Evolutionary conservation across 2,113 vertebrate genomes (phyloP).

Genomic region (Silurus asotus): DNA sequence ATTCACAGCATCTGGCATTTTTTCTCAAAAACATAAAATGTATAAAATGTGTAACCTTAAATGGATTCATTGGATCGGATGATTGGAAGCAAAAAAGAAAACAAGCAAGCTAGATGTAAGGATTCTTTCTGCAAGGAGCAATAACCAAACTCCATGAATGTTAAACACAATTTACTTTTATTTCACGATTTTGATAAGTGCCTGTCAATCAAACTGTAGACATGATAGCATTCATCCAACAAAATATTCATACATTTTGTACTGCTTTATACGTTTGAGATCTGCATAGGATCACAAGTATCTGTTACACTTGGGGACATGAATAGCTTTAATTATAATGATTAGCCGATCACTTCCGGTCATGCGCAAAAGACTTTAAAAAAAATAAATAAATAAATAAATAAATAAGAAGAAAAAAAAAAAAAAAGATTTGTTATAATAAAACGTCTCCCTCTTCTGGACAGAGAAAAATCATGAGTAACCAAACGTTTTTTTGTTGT

Average conservation of each 20-base stretch:
- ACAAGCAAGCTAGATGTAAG: not conserved
- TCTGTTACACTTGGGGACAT: conserved; percentile 25
- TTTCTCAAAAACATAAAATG: conserved; percentile 72
- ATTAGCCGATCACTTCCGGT: conserved; percentile 45
- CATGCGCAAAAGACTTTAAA: conserved; percentile 39
- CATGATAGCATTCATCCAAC: not conserved
- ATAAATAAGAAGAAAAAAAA: no score
- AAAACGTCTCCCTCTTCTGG: conserved; percentile 54
- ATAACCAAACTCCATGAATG: not conserved
- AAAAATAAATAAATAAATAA: no score
- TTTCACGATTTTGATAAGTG: not conserved
- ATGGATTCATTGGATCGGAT: no score
- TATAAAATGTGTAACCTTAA: not conserved
- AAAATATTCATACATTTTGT: not conserved
- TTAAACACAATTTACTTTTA: not conserved
- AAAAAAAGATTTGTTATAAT: no score
- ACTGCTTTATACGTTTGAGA: not conserved
- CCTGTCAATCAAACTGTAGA: not conserved
- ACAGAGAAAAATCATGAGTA: conserved; percentile 20
- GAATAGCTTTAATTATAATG: conserved; percentile 3
- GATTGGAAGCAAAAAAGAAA: no score
- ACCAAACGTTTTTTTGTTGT: not conserved
- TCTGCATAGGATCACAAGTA: not conserved
- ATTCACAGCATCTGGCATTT: conserved; percentile 92
- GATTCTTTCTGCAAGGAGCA: not conserved